Base-by-base conservation (phyloP, 2,888 invertebrate species). In the Eucera pruinosa region DNA sequence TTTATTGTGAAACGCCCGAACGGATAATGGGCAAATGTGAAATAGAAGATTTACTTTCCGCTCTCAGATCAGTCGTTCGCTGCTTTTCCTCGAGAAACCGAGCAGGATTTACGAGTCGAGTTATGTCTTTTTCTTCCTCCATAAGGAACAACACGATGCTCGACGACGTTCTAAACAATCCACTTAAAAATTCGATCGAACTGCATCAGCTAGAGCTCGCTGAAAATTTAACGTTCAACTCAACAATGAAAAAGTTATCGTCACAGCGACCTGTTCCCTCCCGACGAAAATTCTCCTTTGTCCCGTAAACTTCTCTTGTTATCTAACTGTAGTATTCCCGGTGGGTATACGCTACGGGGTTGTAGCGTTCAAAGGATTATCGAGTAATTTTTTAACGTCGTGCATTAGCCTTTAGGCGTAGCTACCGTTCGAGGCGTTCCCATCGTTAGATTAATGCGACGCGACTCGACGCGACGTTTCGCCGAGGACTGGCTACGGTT, bases 221-320 rank as follows among this genome's bases (percentile, higher is more conserved):
- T n/a, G 57, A 66, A 67, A 76, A 78, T 75, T 70, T 70, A 57
- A 57, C 41, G 25, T 66, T 33, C 20, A 6, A 20, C n/a, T 5
- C 1, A 18, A 55, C 43, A 69, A 65, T 55, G 39, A 55, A 57
- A 47, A 57, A 73, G 6, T 13, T 6, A 25, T 11, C 20, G 9
- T 11, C 9, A 3, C 20, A 5, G n/a, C 23, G 55, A 13, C 52
- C 36, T 30, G 13, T 18, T 36, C 33, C 27, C 30, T 25, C 23
- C 47, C 54, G 18, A 27, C 25, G 50, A 33, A 33, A 36, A 52
- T 33, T 39, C 45, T n/a, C 20, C 45, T 57, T 47, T 64, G 47
- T 23, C 15, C 18, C 13, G 27, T n/a, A 36, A 43, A 11, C 23
- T 27, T 11, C 4, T 4, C 39, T 30, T n/a, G n/a, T 30, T 6